Conservation (phyloP, 2,797 vertebrate species). For the Orientallactaga sibirica region DNA sequence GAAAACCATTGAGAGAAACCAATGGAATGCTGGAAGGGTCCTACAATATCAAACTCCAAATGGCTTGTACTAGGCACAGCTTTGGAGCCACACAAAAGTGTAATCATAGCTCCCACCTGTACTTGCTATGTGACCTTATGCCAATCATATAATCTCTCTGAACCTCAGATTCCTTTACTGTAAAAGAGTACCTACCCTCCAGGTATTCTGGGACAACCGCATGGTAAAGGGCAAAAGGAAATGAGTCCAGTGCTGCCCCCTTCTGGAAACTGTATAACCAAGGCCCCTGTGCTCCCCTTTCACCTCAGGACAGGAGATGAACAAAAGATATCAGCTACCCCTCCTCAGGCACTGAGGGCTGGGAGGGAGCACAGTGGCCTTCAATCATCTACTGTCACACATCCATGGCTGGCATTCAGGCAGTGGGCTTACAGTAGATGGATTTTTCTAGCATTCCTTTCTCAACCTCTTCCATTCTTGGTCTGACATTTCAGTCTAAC, state of each 20-base stretch:
- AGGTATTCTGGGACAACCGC: neutral
- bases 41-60: neutral
- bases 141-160: neutral
- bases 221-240: neutral
- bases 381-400: neutral
- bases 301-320: neutral
- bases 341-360: neutral
- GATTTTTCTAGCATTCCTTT: conserved; percentile 2
- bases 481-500: conserved; percentile 22
- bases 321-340: neutral
- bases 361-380: neutral
- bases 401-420: neutral
- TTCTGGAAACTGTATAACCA: neutral
- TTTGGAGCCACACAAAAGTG: neutral
- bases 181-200: neutral
- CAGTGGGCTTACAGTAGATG: conserved; percentile 22
- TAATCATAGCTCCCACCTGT: neutral
- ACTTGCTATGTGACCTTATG: neutral
- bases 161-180: neutral
- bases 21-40: neutral
- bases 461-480: neutral
- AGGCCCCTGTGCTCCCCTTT: neutral
- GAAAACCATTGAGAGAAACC: neutral
- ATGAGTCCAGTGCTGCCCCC: neutral
- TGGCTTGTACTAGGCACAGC: neutral